Base-by-base conservation (phyloP, 2,113 vertebrate species). In the Nicator chloris region DNA sequence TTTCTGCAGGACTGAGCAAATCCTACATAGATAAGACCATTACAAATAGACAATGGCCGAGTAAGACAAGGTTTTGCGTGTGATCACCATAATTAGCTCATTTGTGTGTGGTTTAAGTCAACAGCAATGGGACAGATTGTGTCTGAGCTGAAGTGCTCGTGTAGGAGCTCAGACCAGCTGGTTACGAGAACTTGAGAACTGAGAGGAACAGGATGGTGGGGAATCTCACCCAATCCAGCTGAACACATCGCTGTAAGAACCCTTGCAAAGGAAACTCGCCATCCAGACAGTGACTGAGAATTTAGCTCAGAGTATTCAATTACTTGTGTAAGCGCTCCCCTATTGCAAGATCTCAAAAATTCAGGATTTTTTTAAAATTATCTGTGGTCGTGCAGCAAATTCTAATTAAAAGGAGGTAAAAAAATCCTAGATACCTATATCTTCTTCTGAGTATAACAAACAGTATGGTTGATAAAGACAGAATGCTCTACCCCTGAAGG, bases 81-180 rank as follows among this genome's bases (percentile, higher is more conserved):
- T 0, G 5, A 18, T 22, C 54, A 13, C 3, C 22, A n/a, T 5
- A 44, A 31, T 51, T 40, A 54, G 4, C 13, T 33, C 3, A 2
- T 84, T 59, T 40, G 11, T 45, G 10, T 27, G 35, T 33, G 23
- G 2, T 51, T 87, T 64, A 60, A 60, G 12, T n/a, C 9, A 47
- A 13, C 0, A 65, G 21, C 20, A 70, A 6, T 27, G 18, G 39
- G 11, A 42, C 5, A 63, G 30, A 8, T 23, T 59, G 18, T 56
- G 13, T 11, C 14, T 61, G 60, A 78, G 14, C 37, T 49, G 54
- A 12, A 37, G 7, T 40, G 44, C 12, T 57, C 8, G 0, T 33
- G 13, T 24, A 53, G 69, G 13, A 60, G 4, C 33, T 68, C 23
- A 40, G 76, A 42, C 4, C 26, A 59, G 11, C 20, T 56, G 20